These are phyloP conservation scores for Clarias pachynema DNA, from an alignment of 2,797 vertebrate species.

Conservation along the genomic window DNA sequence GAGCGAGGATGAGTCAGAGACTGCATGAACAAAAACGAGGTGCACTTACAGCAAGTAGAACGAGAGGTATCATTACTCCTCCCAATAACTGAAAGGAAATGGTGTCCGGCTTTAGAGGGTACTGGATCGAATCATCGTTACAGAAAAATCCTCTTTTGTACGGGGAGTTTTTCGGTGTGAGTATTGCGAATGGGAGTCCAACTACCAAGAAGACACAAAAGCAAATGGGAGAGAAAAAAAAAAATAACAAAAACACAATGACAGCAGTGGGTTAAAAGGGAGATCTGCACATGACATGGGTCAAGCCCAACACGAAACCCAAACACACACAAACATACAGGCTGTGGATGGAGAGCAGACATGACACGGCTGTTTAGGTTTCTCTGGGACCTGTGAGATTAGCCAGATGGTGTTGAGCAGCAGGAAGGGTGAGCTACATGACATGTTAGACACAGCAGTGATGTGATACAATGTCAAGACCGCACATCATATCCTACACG, in stretches of 20 bases:
- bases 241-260: neutral
- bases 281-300: neutral
- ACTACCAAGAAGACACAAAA: conserved; percentile 78
- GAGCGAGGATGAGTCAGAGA: conserved; percentile 32
- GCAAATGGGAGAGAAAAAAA: conserved; percentile 78
- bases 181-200: conserved; percentile 96
- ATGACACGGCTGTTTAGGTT: neutral
- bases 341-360: conserved; percentile 27
- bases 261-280: conserved; percentile 49
- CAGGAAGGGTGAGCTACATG: neutral
- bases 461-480: too few species aligned
- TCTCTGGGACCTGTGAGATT: neutral
- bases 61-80: conserved; percentile 91
- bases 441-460: neutral
- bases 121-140: conserved; percentile 96
- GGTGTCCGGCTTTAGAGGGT: conserved; percentile 96
- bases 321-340: neutral
- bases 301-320: neutral
- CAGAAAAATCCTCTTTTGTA: conserved; percentile 97
- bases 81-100: conserved; percentile 96
- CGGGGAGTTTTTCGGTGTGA: conserved; percentile 83
- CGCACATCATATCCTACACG: neutral
- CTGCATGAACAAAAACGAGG: conserved; percentile 44
- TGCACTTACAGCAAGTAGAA: conserved; percentile 92
- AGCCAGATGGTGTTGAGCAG: conserved; percentile 5